Evolutionary conservation across 2,113 vertebrate species (phyloP).

Genomic region (Triplophysa rosa): DNA sequence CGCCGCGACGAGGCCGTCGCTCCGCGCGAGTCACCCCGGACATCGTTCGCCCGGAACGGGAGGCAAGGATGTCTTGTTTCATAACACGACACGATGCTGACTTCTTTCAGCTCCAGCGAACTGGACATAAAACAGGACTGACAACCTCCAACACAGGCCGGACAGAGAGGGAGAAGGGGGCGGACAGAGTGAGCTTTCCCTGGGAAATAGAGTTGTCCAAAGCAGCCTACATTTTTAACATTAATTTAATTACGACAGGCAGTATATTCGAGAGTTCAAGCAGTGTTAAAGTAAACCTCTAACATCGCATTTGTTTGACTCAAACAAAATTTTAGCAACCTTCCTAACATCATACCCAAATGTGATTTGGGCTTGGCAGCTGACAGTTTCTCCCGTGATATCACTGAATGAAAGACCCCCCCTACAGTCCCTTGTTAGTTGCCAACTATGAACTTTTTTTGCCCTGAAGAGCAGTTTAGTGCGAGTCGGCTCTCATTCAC

Average conservation of each 20-base stretch:
- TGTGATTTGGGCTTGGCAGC: constrained; percentile 53
- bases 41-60: constrained; percentile 64
- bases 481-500: constrained; percentile 88
- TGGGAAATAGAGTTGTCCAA: constrained; percentile 48
- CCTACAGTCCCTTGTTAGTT: constrained; percentile 84
- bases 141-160: constrained; percentile 74
- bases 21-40: constrained; percentile 61
- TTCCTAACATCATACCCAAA: constrained; percentile 14
- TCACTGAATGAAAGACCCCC: constrained; percentile 81
- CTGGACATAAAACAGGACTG: constrained; percentile 76
- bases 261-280: too few species aligned
- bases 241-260: too few species aligned
- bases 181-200: constrained; percentile 38
- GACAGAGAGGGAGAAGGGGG: constrained; percentile 68
- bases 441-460: constrained; percentile 82
- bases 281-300: neutral
- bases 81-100: constrained; percentile 82
- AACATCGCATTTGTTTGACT: neutral
- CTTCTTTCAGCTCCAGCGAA: constrained; percentile 84
- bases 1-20: constrained; percentile 54
- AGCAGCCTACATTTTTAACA: too few species aligned
- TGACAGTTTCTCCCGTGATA: constrained; percentile 84
- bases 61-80: constrained; percentile 78
- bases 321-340: neutral
- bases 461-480: constrained; percentile 85